Percentiles rank a stretch among this genome's conserved stretches.
phyloP scores from a whole-genome alignment of 2,888 invertebrate genomes.

The Spatulosminthurus flaviceps region DNA sequence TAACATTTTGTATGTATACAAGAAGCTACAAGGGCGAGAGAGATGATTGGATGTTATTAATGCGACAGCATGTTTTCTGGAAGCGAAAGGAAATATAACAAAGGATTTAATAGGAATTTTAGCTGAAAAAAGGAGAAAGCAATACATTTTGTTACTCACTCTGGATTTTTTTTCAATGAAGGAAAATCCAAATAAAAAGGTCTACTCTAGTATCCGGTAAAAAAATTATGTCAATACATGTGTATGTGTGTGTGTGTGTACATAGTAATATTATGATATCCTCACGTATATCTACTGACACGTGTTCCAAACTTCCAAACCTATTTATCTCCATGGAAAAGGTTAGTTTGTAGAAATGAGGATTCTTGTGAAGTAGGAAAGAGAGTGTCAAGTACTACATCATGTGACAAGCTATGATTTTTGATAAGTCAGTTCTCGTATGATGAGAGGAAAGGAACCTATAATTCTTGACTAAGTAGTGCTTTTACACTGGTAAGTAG shows the following conservation, averaged over 20 bases:
- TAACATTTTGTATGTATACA: too few species aligned
- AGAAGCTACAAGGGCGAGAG: too few species aligned
- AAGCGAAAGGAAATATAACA: too few species aligned
- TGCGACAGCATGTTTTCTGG: constrained; percentile 4
- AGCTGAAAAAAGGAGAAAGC: too few species aligned
- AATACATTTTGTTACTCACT: too few species aligned
- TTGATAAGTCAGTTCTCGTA: constrained; percentile 28
- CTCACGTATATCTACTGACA: too few species aligned
- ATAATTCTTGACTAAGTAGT: constrained; percentile 45
- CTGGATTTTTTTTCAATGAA: too few species aligned
- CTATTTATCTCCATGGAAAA: not conserved
- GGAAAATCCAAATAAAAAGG: not conserved
- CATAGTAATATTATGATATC: too few species aligned
- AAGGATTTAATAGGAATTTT: too few species aligned
- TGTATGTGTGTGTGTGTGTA: too few species aligned
- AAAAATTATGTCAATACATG: too few species aligned
- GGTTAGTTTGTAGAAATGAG: not conserved
- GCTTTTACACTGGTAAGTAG: constrained; percentile 15
- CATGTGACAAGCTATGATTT: constrained; percentile 24
- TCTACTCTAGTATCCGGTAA: not conserved
- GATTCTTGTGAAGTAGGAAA: not conserved
- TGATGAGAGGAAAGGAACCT: constrained; percentile 19
- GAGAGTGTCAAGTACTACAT: constrained; percentile 1
- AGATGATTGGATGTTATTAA: not conserved
- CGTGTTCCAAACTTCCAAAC: too few species aligned